Base-by-base conservation (phyloP, 2,113 vertebrate genomes). In the Apodemus sylvaticus region DNA sequence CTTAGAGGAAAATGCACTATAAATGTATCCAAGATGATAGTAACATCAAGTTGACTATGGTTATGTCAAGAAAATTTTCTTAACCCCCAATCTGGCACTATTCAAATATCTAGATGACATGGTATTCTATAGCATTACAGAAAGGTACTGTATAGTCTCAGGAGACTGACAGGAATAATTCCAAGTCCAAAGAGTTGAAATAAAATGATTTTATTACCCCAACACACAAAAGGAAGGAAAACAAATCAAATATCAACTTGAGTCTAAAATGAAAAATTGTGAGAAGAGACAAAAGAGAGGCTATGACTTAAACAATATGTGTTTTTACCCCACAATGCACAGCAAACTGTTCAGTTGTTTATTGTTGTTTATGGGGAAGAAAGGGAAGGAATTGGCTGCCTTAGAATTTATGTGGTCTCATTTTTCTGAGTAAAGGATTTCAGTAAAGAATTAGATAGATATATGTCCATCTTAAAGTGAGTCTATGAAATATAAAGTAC, bases 81-180 rank as follows among this genome's bases (percentile, higher is more conserved):
- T 51, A 48, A 95, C 93, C 58, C 62, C 42, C 17, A 36, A 74
- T 64, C 62, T 55, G 79, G 64, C 51, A 89, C 55, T 39, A 73
- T 96, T 95, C 76, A 89, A 73, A 96, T 81, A 62, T 94, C 64
- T 96, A 83, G 34, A 86, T 87, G 77, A 95, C 51, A 11, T 77
- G 73, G 20, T 45, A 7, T 74, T 93, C 64, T 92, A 60, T 42
- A 74, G 71, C 89, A 55, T 86, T 20, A 20, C 31, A 88, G 62
- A 86, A 77, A 93, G 60, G 51, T 66, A 90, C 22, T 45, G 68
- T 0, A 83, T 53, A 70, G 71, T 79, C 70, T 83, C 71, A 66
- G 14, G 83, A 94, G 91, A 76, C 3, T 89, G 26, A 39, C 86
- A 93, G 51, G 36, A 95, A 74, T 51, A 92, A 90, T 13, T 94